Evolutionary conservation across 2,113 vertebrate species (phyloP), one percentile per base, ranked within the genome.

Genomic region (Vicugna pacos): DNA sequence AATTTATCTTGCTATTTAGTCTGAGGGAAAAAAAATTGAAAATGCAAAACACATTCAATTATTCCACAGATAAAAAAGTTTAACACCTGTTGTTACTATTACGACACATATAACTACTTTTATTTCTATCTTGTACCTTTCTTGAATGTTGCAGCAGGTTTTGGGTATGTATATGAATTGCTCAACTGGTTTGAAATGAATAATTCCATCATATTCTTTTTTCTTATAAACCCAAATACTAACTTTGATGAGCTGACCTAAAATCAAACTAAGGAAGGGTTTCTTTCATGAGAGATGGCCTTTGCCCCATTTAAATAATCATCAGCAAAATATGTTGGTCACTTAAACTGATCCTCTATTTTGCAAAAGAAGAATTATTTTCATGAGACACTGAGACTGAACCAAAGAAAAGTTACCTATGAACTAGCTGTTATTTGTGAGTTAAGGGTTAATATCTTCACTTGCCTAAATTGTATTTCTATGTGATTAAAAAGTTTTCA

Each of bases 1-100:
- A 81, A 95, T 79, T 82, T 86, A 73, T 83, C 87, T 94, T 81
- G 9, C 46, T 94, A 88, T 17, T 77, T 83, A 65, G 20, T 56
- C 24, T 62, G 15, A 32, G 38, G 4, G 38, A 84, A 72, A 95
- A 86, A 22, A 26, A 8, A 32, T 32, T 65, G 22, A 2, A 58
- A 91, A 80, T 73, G 4, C 0, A 77, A 86, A 85, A 54, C 20
- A 52, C 67, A n/a, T 50, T 82, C 3, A 60, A 42, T 73, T 83
- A 67, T 58, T 89, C 13, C 26, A 38, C 15, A 60, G 12, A 67
- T 70, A 54, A 83, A 20, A 92, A 80, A 83, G 5, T 79, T 76
- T 56, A 62, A 58, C 9, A 69, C 3, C 48, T 72, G 14, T 52
- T 94, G 16, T 52, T 73, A 77, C 6, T 20, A 30, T 1, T 10